Conservation (phyloP, 2,888 invertebrate species). For the Lepeophtheirus nordmannii region DNA sequence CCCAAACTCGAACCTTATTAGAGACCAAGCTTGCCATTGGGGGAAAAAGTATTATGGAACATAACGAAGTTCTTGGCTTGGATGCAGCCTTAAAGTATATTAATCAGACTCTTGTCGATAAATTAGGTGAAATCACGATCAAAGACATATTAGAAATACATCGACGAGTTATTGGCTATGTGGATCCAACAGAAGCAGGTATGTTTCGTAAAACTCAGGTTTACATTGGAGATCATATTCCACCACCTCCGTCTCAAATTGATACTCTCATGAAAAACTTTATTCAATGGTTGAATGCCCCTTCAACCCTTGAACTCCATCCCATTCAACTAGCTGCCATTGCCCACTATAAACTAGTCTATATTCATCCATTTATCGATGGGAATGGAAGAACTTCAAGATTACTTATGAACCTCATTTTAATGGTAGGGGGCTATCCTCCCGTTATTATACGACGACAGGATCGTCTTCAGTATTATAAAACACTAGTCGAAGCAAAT, state of each 20-base stretch:
- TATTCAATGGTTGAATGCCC: constrained; percentile 74
- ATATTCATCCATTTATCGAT: constrained; percentile 91
- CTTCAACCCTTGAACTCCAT: constrained; percentile 66
- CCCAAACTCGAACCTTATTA: constrained; percentile 74
- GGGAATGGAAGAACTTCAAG: constrained; percentile 92
- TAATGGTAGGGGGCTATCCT: constrained; percentile 89
- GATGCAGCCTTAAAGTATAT: constrained; percentile 90
- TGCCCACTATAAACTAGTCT: constrained; percentile 89
- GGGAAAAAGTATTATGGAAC: constrained; percentile 85
- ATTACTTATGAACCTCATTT: constrained; percentile 82
- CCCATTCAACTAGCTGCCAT: constrained; percentile 86
- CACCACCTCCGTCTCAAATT: constrained; percentile 70
- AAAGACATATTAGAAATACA: constrained; percentile 84
- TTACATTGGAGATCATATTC: constrained; percentile 85
- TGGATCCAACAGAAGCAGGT: constrained; percentile 82
- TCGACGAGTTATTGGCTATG: constrained; percentile 76
- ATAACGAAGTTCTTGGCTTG: constrained; percentile 86
- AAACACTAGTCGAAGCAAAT: constrained; percentile 74
- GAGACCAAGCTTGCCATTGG: constrained; percentile 65
- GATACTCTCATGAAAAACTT: constrained; percentile 68
- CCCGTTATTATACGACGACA: constrained; percentile 86
- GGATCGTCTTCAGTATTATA: constrained; percentile 47
- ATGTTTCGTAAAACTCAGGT: constrained; percentile 74
- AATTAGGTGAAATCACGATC: constrained; percentile 53
- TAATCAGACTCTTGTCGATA: constrained; percentile 38